Conservation (phyloP, 2,113 vertebrate genomes). For the Suncus etruscus region DNA sequence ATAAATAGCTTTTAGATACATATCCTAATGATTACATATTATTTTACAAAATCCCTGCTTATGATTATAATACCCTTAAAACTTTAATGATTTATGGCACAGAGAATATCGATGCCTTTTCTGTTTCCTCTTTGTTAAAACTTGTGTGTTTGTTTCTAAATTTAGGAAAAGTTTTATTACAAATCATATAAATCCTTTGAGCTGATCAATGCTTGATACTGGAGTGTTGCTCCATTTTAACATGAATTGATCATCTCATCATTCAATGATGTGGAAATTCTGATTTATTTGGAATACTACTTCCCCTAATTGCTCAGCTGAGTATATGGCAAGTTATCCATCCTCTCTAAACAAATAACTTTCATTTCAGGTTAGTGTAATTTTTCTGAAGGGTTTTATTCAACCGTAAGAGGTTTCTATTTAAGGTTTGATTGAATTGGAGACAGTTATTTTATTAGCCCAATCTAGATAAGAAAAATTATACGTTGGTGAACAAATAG, state of each 20-base stretch:
- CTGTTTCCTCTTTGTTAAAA: neutral
- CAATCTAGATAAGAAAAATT: neutral
- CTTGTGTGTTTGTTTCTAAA: neutral
- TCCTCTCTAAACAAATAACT: neutral
- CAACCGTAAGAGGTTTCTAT: neutral
- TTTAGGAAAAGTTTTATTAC: neutral
- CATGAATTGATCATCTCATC: neutral
- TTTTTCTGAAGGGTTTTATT: conserved; percentile 2
- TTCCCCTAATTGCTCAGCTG: neutral
- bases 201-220: neutral
- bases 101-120: neutral
- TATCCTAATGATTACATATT: neutral
- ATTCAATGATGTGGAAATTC: neutral
- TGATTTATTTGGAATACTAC: neutral
- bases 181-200: neutral
- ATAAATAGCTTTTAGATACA: neutral
- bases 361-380: neutral
- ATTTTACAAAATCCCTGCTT: neutral
- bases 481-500: neutral
- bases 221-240: neutral
- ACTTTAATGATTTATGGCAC: neutral
- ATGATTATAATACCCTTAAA: neutral
- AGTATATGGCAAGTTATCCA: neutral
- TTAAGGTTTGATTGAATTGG: neutral
- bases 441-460: neutral